A percentile compares a stretch with the other conserved stretches of the same genome.
phyloP scores from a whole-genome alignment of 2,888 invertebrate genomes.

The Gerris lacustris region DNA sequence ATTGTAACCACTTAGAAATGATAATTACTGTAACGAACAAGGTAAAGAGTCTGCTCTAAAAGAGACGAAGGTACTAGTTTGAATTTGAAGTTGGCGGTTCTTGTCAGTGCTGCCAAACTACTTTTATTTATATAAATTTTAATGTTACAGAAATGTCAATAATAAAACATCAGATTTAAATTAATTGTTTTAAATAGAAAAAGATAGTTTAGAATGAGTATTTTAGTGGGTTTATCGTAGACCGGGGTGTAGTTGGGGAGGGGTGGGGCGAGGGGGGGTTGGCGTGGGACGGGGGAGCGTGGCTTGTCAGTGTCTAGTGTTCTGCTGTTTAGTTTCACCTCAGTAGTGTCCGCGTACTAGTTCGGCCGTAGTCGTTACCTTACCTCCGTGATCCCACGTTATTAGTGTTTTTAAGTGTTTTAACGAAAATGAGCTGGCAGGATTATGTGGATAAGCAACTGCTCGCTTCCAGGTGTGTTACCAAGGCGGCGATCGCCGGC shows the following conservation, averaged over 20 bases:
- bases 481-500: conserved; percentile 88
- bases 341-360: background rate
- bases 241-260: background rate
- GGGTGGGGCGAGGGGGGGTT: background rate
- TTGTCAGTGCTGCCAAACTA: too few relatives aligned
- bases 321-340: background rate
- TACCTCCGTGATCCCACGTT: conserved; percentile 15
- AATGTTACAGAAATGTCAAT: too few relatives aligned
- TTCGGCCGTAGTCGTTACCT: conserved; percentile 5
- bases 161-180: too few relatives aligned
- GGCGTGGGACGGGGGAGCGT: background rate
- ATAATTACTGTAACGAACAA: too few relatives aligned
- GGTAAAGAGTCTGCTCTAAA: too few relatives aligned
- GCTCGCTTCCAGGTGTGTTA: conserved; percentile 86
- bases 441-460: conserved; percentile 96
- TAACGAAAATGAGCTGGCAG: conserved; percentile 82
- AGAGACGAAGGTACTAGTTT: too few relatives aligned
- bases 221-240: too few relatives aligned
- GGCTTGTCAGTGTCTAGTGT: background rate
- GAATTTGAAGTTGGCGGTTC: too few relatives aligned
- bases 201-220: too few relatives aligned
- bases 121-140: too few relatives aligned
- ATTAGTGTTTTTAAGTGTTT: conserved; percentile 23
- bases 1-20: too few relatives aligned
- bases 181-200: too few relatives aligned